Evolutionary conservation across 2,113 vertebrate genomes (phyloP), one percentile per base, ranked within the genome.

Genomic region (Corythornis vintsioides): DNA sequence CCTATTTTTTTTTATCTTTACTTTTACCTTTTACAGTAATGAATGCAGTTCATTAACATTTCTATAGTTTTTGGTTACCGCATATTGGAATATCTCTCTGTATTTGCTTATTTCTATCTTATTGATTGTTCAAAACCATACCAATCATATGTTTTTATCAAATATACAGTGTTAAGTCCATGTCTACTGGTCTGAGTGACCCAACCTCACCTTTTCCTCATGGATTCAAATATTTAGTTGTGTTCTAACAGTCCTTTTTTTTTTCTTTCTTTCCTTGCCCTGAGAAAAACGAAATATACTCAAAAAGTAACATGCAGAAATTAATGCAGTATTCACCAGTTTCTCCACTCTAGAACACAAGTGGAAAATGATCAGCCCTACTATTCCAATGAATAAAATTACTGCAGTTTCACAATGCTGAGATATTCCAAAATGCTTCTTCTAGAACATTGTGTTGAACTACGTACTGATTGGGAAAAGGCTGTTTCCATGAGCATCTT

Each of bases 41-140:
- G 82, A 93, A 91, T 57, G 67, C 19, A 94, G 40, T 83, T 91
- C 87, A 95, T 94, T 96, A 93, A 74, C 92, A 91, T 91, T 92
- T 95, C 92, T 82, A 92, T 81, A 92, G 71, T 66, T 90, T 94
- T 89, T 93, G 65, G 89, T 91, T 95, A 87, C 57, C 61, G 45
- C 48, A 55, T 74, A 57, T 71, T 88, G 79, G 83, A 94, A 89
- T 83, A 80, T 88, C 70, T 76, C 35, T 65, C 69, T 86, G 26
- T 64, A 74, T 91, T 91, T 86, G 22, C 71, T 80, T 92, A 55
- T 84, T 94, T 92, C 29, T 88, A 48, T 67, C 31, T 92, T 95
- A 88, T 55, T 85, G 38, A 40, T 45, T 85, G 19, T 71, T 93
- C 2, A 6, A 81, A 92, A 33, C 50, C 42, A 13, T 47, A 33